Base-by-base conservation (phyloP, 2,888 invertebrate species). In the Chymomyza procnemis region DNA sequence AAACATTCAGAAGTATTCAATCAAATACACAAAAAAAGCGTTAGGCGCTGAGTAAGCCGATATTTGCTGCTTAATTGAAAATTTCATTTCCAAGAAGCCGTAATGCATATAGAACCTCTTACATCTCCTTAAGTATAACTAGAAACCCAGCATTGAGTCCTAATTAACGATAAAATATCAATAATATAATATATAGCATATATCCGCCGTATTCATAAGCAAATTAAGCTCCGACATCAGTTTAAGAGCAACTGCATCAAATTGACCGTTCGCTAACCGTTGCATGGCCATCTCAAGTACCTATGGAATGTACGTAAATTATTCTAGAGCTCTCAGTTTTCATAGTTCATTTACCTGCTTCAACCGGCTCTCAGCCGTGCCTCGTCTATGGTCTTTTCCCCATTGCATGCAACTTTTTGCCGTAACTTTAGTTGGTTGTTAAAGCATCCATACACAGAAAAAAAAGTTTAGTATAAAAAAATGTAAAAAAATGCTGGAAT, bases 291-390 rank as follows among this genome's bases (percentile, higher is more conserved):
- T 18, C 18, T 19, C 50, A 50, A 50, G 50, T 19, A 16, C 50
- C 18, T 16, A 50, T 50, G 16, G 34, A 41, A 41, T 41, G 34
- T 12, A 12, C 34, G 12, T 41, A 41, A 41, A 4, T 12, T 41
- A 41, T 12, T 12, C 12, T 41, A 9, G 12, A 41, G 34, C 3
- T 41, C 12, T 41, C 34, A 41, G 34, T 41, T 41, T 84, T 78
- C 71, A 73, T 80, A 82, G 82, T 82, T 82, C 82, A 82, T 82
- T 83, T 83, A 83, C 85, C 85, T 78, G 72, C 71, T 26, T n/a
- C 55, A 55, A 14, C n/a, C 34, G 3, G 3, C 12, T 26, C 6
- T 55, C 1, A 3, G 4, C 57, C 5, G n/a, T 14, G 47, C 50
- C 16, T 14, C 50, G 8, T 8, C 9, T 1, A 5, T 12, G 9